Base-by-base conservation (phyloP, 2,797 vertebrate genomes). In the Myotis vivesi region DNA sequence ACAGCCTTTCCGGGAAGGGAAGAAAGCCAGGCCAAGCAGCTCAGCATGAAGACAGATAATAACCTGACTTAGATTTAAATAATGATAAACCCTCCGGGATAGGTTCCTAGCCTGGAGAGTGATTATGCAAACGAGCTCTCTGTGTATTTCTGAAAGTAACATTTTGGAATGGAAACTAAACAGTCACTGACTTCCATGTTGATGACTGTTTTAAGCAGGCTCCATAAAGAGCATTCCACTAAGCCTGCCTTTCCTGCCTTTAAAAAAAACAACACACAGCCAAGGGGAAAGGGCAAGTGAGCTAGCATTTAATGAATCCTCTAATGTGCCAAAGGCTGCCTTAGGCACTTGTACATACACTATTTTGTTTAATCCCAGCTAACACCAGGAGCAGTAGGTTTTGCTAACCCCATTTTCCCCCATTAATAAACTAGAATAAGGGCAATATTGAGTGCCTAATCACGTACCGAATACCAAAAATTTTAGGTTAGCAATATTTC, bases 61-160 rank as follows among this genome's bases (percentile, higher is more conserved):
- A 81, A 90, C 82, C 92, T 95, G 89, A 91, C 79, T 97, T 94
- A 84, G 91, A 95, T 96, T 97, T 96, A 96, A 97, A 93, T 96
- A 97, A 95, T 92, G 89, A 95, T 94, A 93, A 96, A 64, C 92
- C 93, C 85, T 95, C 82, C 30, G 95, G 96, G 97, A 96, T 68
- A 90, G 59, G 55, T 69, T 95, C 77, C 72, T 95, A 90, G 89
- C 82, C 93, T 92, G 53, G 88, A 95, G 95, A 96, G 83, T 94
- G 75, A 95, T 95, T 93, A 95, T 95, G 89, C 82, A 94, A 95
- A 97, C 81, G 84, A 96, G 30, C 72, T 76, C 87, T 85, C 73
- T 96, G 77, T 90, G 79, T 71, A 71, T 95, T 97, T 92, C 92
- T 82, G 75, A 91, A 93, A 94, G 93, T 41, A 95, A 57, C 77